Percentiles rank a stretch among this genome's conserved stretches.
Conservation (phyloP, 2,888 invertebrate genomes). For the Glomeris marginata region DNA sequence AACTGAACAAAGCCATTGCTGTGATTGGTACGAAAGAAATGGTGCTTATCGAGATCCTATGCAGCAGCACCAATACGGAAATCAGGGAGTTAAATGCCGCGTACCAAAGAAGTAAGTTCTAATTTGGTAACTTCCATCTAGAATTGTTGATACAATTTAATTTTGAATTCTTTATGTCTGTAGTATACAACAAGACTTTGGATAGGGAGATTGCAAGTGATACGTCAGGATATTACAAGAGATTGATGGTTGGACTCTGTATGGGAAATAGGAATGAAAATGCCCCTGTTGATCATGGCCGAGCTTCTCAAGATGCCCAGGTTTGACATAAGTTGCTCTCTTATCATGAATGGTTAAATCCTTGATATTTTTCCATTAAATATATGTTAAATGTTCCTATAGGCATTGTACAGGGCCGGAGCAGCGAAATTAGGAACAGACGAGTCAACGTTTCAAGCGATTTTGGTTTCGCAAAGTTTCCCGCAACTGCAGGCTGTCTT, state of each 20-base stretch:
- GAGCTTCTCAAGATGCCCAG: slow-evolving; percentile 67
- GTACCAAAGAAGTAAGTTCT: slow-evolving; percentile 54
- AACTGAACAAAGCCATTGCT: slow-evolving; percentile 63
- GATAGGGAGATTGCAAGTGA: slow-evolving; percentile 72
- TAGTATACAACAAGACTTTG: slow-evolving; percentile 62
- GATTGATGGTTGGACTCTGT: slow-evolving; percentile 70
- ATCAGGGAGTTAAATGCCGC: slow-evolving; percentile 61
- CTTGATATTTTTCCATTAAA: background rate
- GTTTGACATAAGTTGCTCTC: slow-evolving; percentile 20
- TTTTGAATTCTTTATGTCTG: slow-evolving; percentile 23
- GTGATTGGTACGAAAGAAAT: slow-evolving; percentile 65
- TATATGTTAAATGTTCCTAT: background rate
- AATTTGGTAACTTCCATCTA: background rate
- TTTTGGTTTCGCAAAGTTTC: slow-evolving; percentile 30
- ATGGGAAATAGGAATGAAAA: slow-evolving; percentile 69
- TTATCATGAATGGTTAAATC: background rate
- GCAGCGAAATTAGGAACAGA: slow-evolving; percentile 30
- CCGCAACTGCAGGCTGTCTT: slow-evolving; percentile 30
- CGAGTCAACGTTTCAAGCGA: slow-evolving; percentile 26
- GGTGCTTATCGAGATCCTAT: slow-evolving; percentile 78
- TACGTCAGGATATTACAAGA: slow-evolving; percentile 80
- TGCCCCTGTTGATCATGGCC: slow-evolving; percentile 49
- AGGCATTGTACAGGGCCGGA: slow-evolving; percentile 30
- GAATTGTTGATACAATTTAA: background rate
- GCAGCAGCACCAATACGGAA: slow-evolving; percentile 71